Percentiles rank a stretch among this genome's conserved stretches.
Evolutionary conservation across 2,113 vertebrate genomes (phyloP).

Genomic region (Pluvialis apricaria): DNA sequence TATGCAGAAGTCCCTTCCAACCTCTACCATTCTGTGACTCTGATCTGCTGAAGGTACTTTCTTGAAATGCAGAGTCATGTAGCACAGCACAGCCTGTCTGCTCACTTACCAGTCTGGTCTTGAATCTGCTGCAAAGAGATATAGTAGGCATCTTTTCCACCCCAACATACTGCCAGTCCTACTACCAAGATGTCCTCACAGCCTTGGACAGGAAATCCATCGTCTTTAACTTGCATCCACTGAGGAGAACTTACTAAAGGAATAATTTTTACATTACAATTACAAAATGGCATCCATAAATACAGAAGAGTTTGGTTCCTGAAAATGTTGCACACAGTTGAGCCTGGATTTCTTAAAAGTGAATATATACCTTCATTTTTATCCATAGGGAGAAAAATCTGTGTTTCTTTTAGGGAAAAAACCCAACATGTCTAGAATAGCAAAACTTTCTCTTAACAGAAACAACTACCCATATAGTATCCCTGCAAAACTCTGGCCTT

Average conservation of each 20-base stretch:
- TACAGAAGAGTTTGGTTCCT: neutral
- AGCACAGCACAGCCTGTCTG: neutral
- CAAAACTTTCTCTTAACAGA: neutral
- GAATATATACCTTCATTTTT: neutral
- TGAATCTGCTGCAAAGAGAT: slow-evolving; percentile 86
- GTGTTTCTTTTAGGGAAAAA: neutral
- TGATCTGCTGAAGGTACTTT: neutral
- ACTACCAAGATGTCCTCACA: slow-evolving; percentile 78
- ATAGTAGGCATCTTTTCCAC: slow-evolving; percentile 92
- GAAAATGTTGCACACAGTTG: neutral
- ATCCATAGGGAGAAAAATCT: neutral
- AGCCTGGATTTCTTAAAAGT: neutral
- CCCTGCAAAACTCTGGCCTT: neutral
- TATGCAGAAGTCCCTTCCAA: neutral
- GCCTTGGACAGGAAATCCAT: slow-evolving; percentile 83
- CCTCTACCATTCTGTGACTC: neutral
- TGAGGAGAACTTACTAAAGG: slow-evolving; percentile 52
- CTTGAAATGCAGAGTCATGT: neutral
- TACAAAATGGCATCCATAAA: neutral
- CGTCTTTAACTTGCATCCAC: slow-evolving; percentile 19
- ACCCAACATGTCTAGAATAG: neutral
- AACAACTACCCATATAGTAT: neutral
- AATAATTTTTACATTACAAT: slow-evolving; percentile 6
- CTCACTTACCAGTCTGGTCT: slow-evolving; percentile 77
- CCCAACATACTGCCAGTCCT: slow-evolving; percentile 94